Percentiles rank a stretch among this genome's conserved stretches.
Conservation (phyloP, 92 coral and sea anemone species). For the Galaxea fascicularis region DNA sequence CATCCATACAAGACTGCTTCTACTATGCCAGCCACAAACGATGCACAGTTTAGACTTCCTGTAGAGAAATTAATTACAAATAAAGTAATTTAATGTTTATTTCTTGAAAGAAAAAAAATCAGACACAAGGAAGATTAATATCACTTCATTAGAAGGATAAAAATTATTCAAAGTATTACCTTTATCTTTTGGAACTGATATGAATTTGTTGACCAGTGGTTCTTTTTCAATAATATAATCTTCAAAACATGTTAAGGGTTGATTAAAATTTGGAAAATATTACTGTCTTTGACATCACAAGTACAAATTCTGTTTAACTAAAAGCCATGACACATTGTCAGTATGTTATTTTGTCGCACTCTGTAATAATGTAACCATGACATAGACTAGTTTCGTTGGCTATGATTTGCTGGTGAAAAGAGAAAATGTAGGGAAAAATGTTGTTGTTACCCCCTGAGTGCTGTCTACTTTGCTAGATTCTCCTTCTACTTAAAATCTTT, state of each 20-base stretch:
- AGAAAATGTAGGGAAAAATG: too few relatives aligned
- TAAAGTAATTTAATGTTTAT: too few relatives aligned
- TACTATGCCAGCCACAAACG: slow-evolving; percentile 95
- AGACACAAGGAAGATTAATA: not conserved
- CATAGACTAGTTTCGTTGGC: too few relatives aligned
- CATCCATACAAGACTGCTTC: slow-evolving; percentile 97
- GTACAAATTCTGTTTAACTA: too few relatives aligned
- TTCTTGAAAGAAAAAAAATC: too few relatives aligned
- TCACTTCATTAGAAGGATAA: not conserved
- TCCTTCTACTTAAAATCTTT: too few relatives aligned
- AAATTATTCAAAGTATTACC: slow-evolving; percentile 46
- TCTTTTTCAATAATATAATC: slow-evolving; percentile 98
- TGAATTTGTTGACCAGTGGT: slow-evolving; percentile 93
- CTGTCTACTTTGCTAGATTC: too few relatives aligned
- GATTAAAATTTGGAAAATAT: not conserved
- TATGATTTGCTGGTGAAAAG: too few relatives aligned
- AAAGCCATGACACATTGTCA: not conserved
- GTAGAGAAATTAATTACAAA: not conserved
- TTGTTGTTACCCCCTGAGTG: too few relatives aligned
- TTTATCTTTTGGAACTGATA: slow-evolving; percentile 98
- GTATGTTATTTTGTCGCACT: too few relatives aligned
- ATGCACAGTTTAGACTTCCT: slow-evolving; percentile 98
- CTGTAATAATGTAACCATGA: too few relatives aligned
- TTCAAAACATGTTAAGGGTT: slow-evolving; percentile 53
- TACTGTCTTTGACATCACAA: too few relatives aligned